Evolutionary conservation across 1,140 invertebrate species (phyloP).

Genomic region (Probaryconus sp.): DNA sequence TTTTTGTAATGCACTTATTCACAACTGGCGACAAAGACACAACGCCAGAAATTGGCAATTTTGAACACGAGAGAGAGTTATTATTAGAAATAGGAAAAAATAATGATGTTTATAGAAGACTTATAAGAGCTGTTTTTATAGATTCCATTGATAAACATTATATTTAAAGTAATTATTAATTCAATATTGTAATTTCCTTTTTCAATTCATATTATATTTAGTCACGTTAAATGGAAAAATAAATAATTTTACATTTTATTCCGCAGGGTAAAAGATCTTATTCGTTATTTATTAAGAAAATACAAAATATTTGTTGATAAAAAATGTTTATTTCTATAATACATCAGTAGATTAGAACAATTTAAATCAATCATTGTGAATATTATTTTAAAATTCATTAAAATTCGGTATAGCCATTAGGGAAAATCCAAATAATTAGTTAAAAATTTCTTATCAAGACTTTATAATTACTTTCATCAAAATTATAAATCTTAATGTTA

Average conservation of each 20-base stretch:
- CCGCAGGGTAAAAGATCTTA: no score
- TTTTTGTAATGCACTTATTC: slow-evolving; percentile 49
- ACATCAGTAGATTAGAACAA: slow-evolving; percentile 40
- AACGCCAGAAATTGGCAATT: slow-evolving; percentile 14
- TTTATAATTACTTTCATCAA: no score
- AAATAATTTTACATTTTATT: no score
- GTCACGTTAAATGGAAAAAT: no score
- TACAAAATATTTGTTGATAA: no score
- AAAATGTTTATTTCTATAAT: slow-evolving; percentile 55
- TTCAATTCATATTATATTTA: no score
- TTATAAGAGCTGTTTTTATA: slow-evolving; percentile 43
- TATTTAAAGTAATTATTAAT: slow-evolving; percentile 46
- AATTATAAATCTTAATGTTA: no score
- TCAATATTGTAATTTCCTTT: no score
- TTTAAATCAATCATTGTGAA: slow-evolving; percentile 34
- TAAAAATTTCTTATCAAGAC: no score
- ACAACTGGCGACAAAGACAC: slow-evolving; percentile 38
- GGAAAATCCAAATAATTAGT: no score
- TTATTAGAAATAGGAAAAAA: slow-evolving; percentile 31
- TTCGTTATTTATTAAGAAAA: no score
- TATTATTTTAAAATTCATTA: not conserved
- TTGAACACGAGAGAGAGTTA: not conserved
- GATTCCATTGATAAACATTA: slow-evolving; percentile 58
- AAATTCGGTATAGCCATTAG: no score
- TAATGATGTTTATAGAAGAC: slow-evolving; percentile 42